Conservation (phyloP, 2,797 vertebrate genomes). For the Anguilla marmorata region DNA sequence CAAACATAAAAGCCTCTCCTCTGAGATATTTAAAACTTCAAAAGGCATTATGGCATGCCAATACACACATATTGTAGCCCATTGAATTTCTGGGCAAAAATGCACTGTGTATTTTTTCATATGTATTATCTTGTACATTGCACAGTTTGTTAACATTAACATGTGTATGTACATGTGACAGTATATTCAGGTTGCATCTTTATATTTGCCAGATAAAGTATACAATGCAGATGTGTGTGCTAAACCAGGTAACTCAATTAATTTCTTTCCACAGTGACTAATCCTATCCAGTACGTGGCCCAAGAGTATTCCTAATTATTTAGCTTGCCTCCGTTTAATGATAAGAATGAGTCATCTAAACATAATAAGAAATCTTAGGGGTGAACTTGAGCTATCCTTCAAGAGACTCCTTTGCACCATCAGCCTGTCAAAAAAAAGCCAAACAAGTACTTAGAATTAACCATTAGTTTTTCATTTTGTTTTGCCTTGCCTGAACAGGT, state of each 20-base stretch:
- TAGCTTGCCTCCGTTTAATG: not conserved
- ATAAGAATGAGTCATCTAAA: not conserved
- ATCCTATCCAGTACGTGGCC: not conserved
- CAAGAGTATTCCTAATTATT: not conserved
- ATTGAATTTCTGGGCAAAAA: not conserved
- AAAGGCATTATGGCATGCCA: not conserved
- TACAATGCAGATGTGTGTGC: not conserved
- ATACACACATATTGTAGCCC: not conserved
- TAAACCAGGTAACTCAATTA: not conserved
- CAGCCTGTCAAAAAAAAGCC: not conserved
- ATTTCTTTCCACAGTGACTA: not conserved
- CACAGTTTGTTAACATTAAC: not conserved
- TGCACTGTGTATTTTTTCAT: not conserved
- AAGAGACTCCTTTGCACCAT: not conserved
- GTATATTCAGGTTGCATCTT: not conserved
- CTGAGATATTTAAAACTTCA: slow-evolving; percentile 9
- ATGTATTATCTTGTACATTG: not conserved
- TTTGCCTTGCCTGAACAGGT: not conserved
- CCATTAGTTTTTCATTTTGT: not conserved
- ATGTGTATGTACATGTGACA: not conserved
- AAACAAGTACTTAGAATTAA: not conserved
- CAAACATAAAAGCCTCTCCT: slow-evolving; percentile 20
- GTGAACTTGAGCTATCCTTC: not conserved
- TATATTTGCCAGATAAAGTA: not conserved
- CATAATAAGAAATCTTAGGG: not conserved